Conservation (phyloP, 2,113 vertebrate genomes). For the Dendrocopos noguchii region DNA sequence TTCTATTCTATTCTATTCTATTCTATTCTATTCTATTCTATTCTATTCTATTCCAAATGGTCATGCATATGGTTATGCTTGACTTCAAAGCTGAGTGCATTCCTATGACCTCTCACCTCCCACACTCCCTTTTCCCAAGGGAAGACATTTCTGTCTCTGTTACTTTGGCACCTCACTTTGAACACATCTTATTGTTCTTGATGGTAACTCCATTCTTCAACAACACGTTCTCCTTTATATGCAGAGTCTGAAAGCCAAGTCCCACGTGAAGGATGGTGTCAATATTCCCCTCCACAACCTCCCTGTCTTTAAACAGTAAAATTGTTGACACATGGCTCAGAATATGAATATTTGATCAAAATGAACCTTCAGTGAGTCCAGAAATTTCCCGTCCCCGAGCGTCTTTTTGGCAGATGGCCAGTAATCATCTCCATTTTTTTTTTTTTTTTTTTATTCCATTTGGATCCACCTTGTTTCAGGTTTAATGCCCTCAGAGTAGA, state of each 20-base stretch:
- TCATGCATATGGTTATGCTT: slow-evolving; percentile 2
- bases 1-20: no score
- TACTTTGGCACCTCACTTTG: slow-evolving; percentile 5
- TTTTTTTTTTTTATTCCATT: slow-evolving; percentile 61
- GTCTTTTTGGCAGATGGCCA: slow-evolving; percentile 73
- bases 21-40: no score
- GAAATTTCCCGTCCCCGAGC: slow-evolving; percentile 64
- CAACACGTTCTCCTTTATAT: not conserved
- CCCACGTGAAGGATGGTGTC: not conserved
- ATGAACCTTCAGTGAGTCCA: slow-evolving; percentile 67
- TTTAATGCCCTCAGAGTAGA: slow-evolving; percentile 76
- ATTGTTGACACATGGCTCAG: slow-evolving; percentile 54
- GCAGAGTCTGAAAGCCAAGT: slow-evolving; percentile 35
- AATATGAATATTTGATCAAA: slow-evolving; percentile 72
- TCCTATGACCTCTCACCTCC: not conserved
- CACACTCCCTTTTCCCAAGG: not conserved
- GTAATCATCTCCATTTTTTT: slow-evolving; percentile 67
- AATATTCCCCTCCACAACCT: slow-evolving; percentile 29
- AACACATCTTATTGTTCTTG: not conserved
- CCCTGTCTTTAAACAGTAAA: slow-evolving; percentile 42
- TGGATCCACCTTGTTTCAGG: slow-evolving; percentile 74
- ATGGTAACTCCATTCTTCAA: not conserved
- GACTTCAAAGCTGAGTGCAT: slow-evolving; percentile 48
- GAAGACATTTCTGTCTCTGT: not conserved
- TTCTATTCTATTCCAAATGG: not conserved